These are phyloP conservation scores for Noctua janthe DNA, from an alignment of 2,888 invertebrate species.

Conservation along the genomic window DNA sequence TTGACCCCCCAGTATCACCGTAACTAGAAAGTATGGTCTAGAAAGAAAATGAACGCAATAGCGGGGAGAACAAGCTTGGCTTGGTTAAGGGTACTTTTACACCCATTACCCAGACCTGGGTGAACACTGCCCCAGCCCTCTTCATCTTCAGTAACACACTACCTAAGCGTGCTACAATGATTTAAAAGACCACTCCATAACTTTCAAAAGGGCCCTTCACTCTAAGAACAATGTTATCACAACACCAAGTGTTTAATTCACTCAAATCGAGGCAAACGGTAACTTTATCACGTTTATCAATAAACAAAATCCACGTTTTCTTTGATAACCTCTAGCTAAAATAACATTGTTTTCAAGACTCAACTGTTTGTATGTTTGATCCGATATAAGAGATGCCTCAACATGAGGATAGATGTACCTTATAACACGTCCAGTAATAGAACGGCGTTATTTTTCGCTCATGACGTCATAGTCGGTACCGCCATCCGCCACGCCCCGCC, in stretches of 20 bases:
- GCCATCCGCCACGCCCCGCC: constrained; percentile 55
- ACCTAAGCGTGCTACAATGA: background rate
- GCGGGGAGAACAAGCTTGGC: too few species aligned
- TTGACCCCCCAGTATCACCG: too few species aligned
- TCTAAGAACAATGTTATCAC: constrained; percentile 57
- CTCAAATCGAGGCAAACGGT: constrained; percentile 42
- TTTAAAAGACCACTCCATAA: constrained; percentile 19
- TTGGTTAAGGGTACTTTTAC: too few species aligned
- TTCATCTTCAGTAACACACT: constrained; percentile 6
- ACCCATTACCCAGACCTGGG: background rate
- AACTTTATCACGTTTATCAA: constrained; percentile 60
- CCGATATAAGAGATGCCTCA: constrained; percentile 30
- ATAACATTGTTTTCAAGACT: constrained; percentile 32
- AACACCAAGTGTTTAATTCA: constrained; percentile 52
- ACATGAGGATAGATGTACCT: constrained; percentile 40
- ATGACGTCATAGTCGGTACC: constrained; percentile 55
- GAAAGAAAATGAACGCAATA: too few species aligned
- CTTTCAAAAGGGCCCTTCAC: background rate
- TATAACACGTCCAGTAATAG: constrained; percentile 55
- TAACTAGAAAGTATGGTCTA: too few species aligned
- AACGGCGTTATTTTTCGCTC: constrained; percentile 59
- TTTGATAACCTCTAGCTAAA: constrained; percentile 49
- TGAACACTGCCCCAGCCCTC: background rate
- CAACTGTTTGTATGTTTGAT: constrained; percentile 44
- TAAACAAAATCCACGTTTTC: constrained; percentile 48